Percentiles rank a stretch among this genome's conserved stretches.
phyloP scores from a whole-genome alignment of 2,797 vertebrate genomes.

The Tadarida brasiliensis region DNA sequence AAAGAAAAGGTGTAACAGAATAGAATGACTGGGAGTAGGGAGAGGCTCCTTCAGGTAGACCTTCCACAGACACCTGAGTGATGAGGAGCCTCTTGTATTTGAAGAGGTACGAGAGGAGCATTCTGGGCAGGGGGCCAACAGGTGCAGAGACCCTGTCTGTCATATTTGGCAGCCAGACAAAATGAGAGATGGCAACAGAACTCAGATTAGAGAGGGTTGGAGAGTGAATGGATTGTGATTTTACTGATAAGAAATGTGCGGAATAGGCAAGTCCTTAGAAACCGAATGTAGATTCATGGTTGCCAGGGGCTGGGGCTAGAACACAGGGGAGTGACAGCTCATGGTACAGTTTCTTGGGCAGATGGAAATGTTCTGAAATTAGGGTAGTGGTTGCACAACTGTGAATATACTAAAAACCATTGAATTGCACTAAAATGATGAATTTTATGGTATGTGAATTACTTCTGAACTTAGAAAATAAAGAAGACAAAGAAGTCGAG shows the following conservation, averaged over 20 bases:
- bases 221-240: background rate
- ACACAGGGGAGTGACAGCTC: background rate
- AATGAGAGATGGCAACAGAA: background rate
- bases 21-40: background rate
- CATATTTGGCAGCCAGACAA: background rate
- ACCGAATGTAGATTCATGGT: background rate
- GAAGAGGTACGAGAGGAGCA: background rate
- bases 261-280: background rate
- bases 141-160: background rate
- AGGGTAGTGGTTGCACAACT: background rate
- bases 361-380: background rate
- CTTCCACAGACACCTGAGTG: background rate
- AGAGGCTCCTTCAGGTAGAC: background rate
- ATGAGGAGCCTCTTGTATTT: background rate
- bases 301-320: background rate
- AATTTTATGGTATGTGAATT: background rate
- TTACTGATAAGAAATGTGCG: background rate
- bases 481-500: background rate
- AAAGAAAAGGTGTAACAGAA: rapidly evolving
- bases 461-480: background rate
- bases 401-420: background rate
- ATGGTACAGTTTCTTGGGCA: background rate
- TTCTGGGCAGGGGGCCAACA: background rate
- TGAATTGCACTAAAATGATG: background rate
- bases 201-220: background rate